Evolutionary conservation across 2,888 invertebrate genomes (phyloP).

Genomic region (Pyrrhia umbra): DNA sequence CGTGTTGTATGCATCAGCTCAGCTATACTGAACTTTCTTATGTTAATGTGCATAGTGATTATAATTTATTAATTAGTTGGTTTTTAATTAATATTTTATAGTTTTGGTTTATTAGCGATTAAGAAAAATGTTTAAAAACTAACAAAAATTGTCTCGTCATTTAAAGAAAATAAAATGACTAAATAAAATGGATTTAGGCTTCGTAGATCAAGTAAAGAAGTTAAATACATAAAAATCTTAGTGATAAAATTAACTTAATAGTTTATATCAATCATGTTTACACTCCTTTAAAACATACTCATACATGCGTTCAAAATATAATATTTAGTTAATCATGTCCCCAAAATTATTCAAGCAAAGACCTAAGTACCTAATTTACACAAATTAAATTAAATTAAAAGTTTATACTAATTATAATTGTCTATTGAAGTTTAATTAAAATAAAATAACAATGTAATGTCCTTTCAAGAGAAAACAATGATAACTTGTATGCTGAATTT

Average conservation of each 20-base stretch:
- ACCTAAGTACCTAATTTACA: no score
- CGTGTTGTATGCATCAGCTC: conserved; percentile 36
- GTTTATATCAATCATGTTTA: conserved; percentile 14
- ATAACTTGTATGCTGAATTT: conserved; percentile 17
- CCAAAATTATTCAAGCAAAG: neutral
- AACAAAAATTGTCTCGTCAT: conserved; percentile 8
- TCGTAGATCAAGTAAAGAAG: conserved; percentile 24
- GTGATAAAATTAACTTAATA: conserved; percentile 25
- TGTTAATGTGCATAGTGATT: conserved; percentile 33
- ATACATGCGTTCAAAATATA: neutral
- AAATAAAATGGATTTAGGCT: conserved; percentile 12
- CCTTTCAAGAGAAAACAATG: conserved; percentile 25
- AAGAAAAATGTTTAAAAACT: conserved; percentile 14
- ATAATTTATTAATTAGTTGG: conserved; percentile 34
- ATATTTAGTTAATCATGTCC: neutral
- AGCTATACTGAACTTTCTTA: conserved; percentile 40
- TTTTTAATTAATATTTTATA: conserved; percentile 19
- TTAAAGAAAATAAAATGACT: conserved; percentile 43
- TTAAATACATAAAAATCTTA: conserved; percentile 19
- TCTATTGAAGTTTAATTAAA: neutral
- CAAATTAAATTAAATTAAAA: no score
- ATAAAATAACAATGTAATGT: conserved; percentile 2
- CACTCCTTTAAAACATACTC: conserved; percentile 7
- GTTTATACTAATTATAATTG: no score
- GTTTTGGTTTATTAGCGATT: conserved; percentile 5